Evolutionary conservation across 2,888 invertebrate genomes (phyloP), one percentile per base, ranked within the genome.

Genomic region (Drosophila acutilabella): DNA sequence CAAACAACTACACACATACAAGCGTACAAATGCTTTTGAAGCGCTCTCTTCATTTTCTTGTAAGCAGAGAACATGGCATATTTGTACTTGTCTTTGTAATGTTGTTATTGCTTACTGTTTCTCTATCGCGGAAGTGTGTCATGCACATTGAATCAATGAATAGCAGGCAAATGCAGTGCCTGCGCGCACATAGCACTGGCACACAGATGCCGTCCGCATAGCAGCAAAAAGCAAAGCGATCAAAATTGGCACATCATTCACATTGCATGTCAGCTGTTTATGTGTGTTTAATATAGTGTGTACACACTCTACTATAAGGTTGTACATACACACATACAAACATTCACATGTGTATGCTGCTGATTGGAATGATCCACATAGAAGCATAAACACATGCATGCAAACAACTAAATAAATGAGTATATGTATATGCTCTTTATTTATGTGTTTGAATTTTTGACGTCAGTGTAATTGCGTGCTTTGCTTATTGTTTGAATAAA

Each of bases 41-140:
- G n/a, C 18, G 13, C 45, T 4, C 33, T 44, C 44, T 38, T 36
- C 45, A 47, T 47, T 23, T 38, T 36, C 57, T 30, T n/a, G n/a
- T 40, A n/a, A 41, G 42, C 41, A 30, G 42, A 51, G n/a, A 11
- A 20, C 18, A 14, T 14, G 26, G n/a, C 4, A 44, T 57, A 38
- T 45, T 20, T 16, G 41, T 42, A 18, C 42, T 16, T 56, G 26
- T 41, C 26, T 30, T 48, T 23, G 26, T 42, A 61, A 36, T 53
- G 53, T 50, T 60, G 14, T 66, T 66, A 42, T 57, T 56, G 62
- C 54, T 51, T 51, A 40, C 36, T 52, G 64, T 38, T 57, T 64
- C 68, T 64, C 64, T 53, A 64, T 60, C 45, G 36, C 59, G 59
- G 66, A 69, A 69, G 50, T 69, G 45, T 69, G 66, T 69, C 69